Conservation (phyloP, 2,113 vertebrate genomes). For the Eolophus roseicapilla region DNA sequence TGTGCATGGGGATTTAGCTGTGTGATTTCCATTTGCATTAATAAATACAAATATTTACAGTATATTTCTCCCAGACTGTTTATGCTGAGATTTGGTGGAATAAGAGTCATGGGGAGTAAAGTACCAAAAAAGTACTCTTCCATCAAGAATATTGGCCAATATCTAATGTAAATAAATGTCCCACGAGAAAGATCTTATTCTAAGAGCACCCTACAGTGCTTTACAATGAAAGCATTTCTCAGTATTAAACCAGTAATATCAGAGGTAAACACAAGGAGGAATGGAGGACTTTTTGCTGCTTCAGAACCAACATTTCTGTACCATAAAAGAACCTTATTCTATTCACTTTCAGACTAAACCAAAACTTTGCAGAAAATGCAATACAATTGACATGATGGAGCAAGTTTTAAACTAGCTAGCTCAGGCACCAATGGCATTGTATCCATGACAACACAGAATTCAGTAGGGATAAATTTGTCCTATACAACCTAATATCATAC, state of each 20-base stretch:
- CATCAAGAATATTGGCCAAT: background rate
- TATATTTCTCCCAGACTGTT: constrained; percentile 26
- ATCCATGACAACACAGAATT: background rate
- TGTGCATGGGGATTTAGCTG: constrained; percentile 6
- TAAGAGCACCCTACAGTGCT: background rate
- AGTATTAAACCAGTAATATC: background rate
- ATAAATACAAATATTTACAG: constrained; percentile 67
- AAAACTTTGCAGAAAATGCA: background rate
- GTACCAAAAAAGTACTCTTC: background rate
- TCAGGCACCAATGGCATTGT: background rate
- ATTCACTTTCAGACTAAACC: background rate
- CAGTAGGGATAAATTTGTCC: background rate
- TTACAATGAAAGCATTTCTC: background rate
- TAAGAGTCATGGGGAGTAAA: background rate
- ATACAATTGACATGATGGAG: background rate
- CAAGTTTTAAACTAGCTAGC: background rate
- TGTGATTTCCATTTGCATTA: constrained; percentile 48
- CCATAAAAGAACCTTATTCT: background rate
- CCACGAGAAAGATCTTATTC: background rate
- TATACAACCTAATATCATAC: background rate
- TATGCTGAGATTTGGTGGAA: constrained; percentile 11
- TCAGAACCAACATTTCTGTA: background rate
- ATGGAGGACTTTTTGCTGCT: background rate
- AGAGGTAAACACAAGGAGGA: background rate
- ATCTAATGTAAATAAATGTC: background rate